A percentile compares a stretch with the other conserved stretches of the same genome.
Conservation (phyloP, 2,888 invertebrate species). For the Epirrhoe alternata region DNA sequence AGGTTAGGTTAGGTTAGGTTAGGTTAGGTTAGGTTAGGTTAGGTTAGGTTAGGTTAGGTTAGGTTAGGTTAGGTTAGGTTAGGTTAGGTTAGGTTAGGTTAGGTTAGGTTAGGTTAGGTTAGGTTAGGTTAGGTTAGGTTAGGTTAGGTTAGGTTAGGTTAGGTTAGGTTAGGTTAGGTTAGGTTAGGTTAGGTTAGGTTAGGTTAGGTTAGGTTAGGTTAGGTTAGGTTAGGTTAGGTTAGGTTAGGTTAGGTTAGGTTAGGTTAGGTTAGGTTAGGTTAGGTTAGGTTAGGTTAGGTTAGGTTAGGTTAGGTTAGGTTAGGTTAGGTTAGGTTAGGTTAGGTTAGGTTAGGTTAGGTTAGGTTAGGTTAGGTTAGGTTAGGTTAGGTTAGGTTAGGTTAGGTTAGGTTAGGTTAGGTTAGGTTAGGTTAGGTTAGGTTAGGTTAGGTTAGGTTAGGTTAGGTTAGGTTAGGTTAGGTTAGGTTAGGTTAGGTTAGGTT, state of each 20-base stretch:
- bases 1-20: too few species aligned
- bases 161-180: too few species aligned
- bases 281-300: conserved; percentile 41
- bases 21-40: too few species aligned
- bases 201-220: conserved; percentile 47
- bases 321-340: conserved; percentile 39
- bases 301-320: conserved; percentile 41
- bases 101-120: conserved; percentile 37
- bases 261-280: conserved; percentile 45
- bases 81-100: conserved; percentile 37
- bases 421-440: conserved; percentile 39
- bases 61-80: conserved; percentile 25
- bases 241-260: conserved; percentile 46
- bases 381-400: conserved; percentile 39
- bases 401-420: too few species aligned
- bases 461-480: conserved; percentile 39
- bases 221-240: conserved; percentile 44
- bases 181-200: too few species aligned
- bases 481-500: conserved; percentile 38
- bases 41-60: too few species aligned
- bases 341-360: conserved; percentile 39
- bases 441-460: conserved; percentile 39
- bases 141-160: conserved; percentile 48
- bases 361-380: conserved; percentile 37
- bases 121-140: conserved; percentile 48